These are phyloP conservation scores for Falco peregrinus DNA, from an alignment of 2,797 vertebrate species.

Conservation along the genomic window DNA sequence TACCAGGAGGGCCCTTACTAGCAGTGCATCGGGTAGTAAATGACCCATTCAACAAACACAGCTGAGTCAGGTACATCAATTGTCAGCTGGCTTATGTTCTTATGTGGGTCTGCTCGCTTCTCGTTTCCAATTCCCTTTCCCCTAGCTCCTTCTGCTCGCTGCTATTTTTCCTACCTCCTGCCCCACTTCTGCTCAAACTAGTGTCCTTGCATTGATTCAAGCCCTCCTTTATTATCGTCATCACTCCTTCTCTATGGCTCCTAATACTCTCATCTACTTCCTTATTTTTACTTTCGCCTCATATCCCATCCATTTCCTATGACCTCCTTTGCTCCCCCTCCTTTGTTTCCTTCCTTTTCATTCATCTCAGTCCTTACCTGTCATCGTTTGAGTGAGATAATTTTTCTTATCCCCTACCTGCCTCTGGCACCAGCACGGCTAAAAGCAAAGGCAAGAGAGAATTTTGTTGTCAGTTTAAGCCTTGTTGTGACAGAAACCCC, in stretches of 20 bases:
- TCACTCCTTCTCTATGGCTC: background rate
- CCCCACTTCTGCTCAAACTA: background rate
- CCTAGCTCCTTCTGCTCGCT: background rate
- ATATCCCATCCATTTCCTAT: background rate
- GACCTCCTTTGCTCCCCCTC: background rate
- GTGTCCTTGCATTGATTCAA: background rate
- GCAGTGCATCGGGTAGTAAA: background rate
- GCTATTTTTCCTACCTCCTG: background rate
- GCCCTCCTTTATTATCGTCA: background rate
- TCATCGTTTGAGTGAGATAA: background rate
- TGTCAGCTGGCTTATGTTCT: background rate
- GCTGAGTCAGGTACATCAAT: background rate
- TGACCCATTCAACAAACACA: accelerated
- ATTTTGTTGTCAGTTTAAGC: background rate
- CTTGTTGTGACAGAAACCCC: background rate
- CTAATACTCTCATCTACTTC: background rate
- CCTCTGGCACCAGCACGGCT: background rate
- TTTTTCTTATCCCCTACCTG: background rate
- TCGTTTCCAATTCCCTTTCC: background rate
- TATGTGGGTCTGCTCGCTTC: background rate
- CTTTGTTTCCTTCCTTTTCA: background rate
- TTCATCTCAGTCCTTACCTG: background rate
- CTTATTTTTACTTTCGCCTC: background rate
- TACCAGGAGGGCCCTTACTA: background rate
- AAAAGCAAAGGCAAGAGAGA: background rate